Evolutionary conservation across 2,797 vertebrate species (phyloP), one percentile per base, ranked within the genome.

Genomic region (Cheirogaleus major): DNA sequence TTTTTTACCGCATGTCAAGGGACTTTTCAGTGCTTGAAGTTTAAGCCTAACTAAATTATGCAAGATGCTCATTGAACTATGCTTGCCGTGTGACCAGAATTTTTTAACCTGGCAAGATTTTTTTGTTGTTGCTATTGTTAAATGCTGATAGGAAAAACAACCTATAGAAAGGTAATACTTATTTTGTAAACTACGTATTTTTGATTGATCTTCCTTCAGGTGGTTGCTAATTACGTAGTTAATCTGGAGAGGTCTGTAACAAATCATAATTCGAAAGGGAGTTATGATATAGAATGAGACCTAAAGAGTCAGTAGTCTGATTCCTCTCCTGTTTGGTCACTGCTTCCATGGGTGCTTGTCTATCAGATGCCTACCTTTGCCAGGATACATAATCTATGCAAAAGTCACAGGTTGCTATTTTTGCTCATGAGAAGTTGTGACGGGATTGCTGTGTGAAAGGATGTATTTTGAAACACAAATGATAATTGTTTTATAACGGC

Each of bases 21-120:
- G 7, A 67, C 27, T 63, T 22, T 59, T 86, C 38, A 38, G 8
- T n/a, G 20, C 25, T 80, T 57, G 41, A 79, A 76, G 27, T 81
- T 69, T 38, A 95, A 93, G n/a, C 38, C 63, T 50, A n/a, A 38
- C 2, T n/a, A 83, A 84, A 70, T 70, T 18, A 18, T 43, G 52
- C 38, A 72, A 27, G 61, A 52, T 89, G 11, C 8, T 55, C 9
- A 1, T 11, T 48, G 73, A 91, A 78, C 55, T 78, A 5, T 83
- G 70, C 32, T 59, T 59, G 17, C 75, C 32, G 2, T 11, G 25
- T 72, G n/a, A 79, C 38, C 61, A 50, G 85, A 41, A 61, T 32
- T 15, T 73, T 94, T 89, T 38, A 59, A 72, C 22, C 72, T 73
- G 65, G 35, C 63, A 48, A 82, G 70, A 25, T 86, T 59, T 84